These are phyloP conservation scores for Chauna torquata DNA, from an alignment of 2,113 vertebrate species.

Conservation along the genomic window DNA sequence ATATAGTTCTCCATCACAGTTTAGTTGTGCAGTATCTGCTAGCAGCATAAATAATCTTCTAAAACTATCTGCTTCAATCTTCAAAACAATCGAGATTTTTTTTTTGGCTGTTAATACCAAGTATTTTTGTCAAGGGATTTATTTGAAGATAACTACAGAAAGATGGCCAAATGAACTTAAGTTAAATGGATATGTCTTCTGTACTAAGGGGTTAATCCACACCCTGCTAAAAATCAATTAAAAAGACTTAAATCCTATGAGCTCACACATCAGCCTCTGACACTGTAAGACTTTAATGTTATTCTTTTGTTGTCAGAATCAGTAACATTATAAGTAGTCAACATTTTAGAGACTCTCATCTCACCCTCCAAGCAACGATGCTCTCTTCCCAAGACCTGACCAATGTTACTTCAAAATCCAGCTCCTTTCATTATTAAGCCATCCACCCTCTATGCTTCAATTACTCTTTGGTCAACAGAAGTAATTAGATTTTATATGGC, in stretches of 20 bases:
- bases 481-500: background rate
- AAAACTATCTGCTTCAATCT: background rate
- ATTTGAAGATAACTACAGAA: background rate
- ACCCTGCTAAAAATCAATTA: background rate
- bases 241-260: background rate
- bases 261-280: background rate
- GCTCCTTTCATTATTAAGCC: background rate
- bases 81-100: background rate
- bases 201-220: background rate
- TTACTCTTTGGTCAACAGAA: background rate
- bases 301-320: background rate
- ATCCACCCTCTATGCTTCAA: background rate
- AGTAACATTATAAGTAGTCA: background rate
- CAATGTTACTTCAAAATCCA: background rate
- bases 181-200: background rate
- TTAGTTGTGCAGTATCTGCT: background rate
- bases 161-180: background rate
- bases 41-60: background rate
- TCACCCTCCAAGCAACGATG: background rate
- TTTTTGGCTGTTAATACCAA: background rate
- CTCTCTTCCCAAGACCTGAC: background rate
- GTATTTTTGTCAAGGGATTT: background rate
- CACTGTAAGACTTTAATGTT: background rate
- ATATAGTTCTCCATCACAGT: background rate
- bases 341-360: background rate